phyloP scores from a whole-genome alignment of 2,888 invertebrate species.

The Spodoptera littoralis region DNA sequence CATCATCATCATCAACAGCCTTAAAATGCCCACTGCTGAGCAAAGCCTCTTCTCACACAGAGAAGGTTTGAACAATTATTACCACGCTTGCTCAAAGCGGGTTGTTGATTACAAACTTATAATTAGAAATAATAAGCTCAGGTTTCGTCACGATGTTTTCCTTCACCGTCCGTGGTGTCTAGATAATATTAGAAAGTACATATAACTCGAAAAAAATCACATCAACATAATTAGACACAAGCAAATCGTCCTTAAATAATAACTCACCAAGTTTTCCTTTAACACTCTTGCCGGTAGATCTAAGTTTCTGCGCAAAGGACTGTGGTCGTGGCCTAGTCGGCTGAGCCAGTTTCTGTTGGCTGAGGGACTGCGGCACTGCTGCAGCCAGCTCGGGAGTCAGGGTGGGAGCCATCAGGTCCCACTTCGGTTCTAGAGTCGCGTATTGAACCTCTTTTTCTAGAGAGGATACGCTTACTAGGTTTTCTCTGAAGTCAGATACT shows the following conservation, averaged over 20 bases:
- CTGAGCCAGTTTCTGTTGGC: constrained; percentile 57
- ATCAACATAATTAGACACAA: background rate
- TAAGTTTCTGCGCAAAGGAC: constrained; percentile 95
- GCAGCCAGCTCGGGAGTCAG: constrained; percentile 59
- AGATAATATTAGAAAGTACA: too few relatives aligned
- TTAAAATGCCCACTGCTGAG: too few relatives aligned
- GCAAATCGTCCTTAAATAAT: background rate
- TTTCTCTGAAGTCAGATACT: constrained; percentile 91
- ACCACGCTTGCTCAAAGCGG: too few relatives aligned
- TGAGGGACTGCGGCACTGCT: constrained; percentile 58
- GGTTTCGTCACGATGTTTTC: too few relatives aligned
- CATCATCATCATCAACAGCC: too few relatives aligned
- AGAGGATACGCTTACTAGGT: constrained; percentile 83
- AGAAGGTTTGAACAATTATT: too few relatives aligned
- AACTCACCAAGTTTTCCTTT: constrained; percentile 90
- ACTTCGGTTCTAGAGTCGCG: constrained; percentile 74
- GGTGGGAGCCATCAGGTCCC: constrained; percentile 67
- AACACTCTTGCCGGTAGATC: constrained; percentile 95
- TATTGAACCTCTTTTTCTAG: constrained; percentile 78
- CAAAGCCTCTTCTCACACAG: too few relatives aligned
- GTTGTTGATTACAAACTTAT: too few relatives aligned
- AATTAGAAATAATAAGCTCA: too few relatives aligned
- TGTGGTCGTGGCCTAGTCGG: constrained; percentile 90
- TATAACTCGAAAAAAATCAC: too few relatives aligned
- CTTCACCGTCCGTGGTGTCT: too few relatives aligned